Base-by-base conservation (phyloP, 2,888 invertebrate genomes). In the Hanleya hanleyi region DNA sequence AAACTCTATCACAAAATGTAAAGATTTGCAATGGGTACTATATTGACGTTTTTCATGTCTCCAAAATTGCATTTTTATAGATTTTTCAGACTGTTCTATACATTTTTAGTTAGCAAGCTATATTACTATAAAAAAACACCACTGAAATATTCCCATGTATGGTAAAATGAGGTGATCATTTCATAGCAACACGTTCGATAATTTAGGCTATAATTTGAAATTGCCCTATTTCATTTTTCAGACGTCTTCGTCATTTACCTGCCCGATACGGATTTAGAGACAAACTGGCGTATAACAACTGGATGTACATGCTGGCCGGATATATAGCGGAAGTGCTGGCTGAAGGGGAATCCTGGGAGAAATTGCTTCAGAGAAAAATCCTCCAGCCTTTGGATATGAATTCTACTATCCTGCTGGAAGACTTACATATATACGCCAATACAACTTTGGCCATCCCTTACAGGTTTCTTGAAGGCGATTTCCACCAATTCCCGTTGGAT, bases 221-320 rank as follows among this genome's bases (percentile, higher is more conserved):
- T n/a, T n/a, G n/a, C n/a, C n/a, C n/a, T n/a, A n/a, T n/a, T n/a
- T 57, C 29, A 15, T 57, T 3, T 57, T 57, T 22, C 57, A 57
- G 57, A 22, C 22, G 32, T 1, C 57, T 57, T 4, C 12, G 15
- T 57, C 57, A 57, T 57, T 32, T 57, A 15, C 22, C 18, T 12
- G 32, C 57, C 3, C 22, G 32, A 26, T 57, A 22, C 32, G 57
- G 57, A 29, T 57, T 57, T 32, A 22, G 57, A 26, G 57, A 57
- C 29, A 57, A 57, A 26, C 22, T 57, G 57, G 22, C 15, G 22
- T 57, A 57, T 32, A 57, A 29, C 29, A 57, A 57, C 57, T 57
- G 57, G 57, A 57, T 57, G 57, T 57, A 57, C 32, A 57, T 57
- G 57, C 29, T 57, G 32, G 57, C 57, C 29, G 57, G 57, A 15